phyloP scores from a whole-genome alignment of 2,797 vertebrate genomes.

The Streptopelia turtur region DNA sequence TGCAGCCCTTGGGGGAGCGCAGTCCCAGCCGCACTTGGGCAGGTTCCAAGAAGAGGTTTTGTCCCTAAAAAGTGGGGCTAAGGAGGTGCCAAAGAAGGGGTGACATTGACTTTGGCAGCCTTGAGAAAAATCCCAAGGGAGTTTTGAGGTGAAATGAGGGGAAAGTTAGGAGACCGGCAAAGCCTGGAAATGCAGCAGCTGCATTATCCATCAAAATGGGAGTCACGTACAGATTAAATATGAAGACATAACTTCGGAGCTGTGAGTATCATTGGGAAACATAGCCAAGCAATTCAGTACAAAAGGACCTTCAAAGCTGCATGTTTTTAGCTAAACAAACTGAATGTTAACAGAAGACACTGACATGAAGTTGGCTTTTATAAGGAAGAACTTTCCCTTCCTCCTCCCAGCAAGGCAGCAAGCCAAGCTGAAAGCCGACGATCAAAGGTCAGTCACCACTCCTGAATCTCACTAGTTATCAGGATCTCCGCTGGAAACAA shows the following conservation, averaged over 20 bases:
- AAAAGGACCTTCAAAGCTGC: background rate
- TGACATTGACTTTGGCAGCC: background rate
- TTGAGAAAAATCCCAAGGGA: slow-evolving; percentile 1
- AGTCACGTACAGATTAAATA: slow-evolving; percentile 26
- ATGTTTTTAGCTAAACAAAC: slow-evolving; percentile 29
- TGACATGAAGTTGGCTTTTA: slow-evolving; percentile 45
- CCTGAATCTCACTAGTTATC: slow-evolving; percentile 44
- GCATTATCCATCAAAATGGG: slow-evolving; percentile 25
- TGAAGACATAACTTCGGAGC: slow-evolving; percentile 21
- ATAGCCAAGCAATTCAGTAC: background rate
- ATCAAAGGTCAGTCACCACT: slow-evolving; percentile 54
- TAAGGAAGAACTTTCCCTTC: slow-evolving; percentile 52
- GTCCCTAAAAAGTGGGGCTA: background rate
- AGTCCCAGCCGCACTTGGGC: background rate
- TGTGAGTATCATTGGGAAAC: background rate
- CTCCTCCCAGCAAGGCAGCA: slow-evolving; percentile 27
- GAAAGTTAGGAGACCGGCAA: background rate
- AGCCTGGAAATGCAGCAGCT: background rate
- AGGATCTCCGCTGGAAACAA: slow-evolving; percentile 43
- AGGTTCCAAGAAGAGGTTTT: background rate
- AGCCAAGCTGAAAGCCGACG: slow-evolving; percentile 45
- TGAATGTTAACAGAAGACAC: slow-evolving; percentile 29
- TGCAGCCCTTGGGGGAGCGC: background rate
- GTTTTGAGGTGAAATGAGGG: background rate
- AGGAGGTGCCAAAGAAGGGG: background rate